Conservation (phyloP, 1,140 invertebrate genomes). For the Pachyrhynchus sulphureomaculatus region DNA sequence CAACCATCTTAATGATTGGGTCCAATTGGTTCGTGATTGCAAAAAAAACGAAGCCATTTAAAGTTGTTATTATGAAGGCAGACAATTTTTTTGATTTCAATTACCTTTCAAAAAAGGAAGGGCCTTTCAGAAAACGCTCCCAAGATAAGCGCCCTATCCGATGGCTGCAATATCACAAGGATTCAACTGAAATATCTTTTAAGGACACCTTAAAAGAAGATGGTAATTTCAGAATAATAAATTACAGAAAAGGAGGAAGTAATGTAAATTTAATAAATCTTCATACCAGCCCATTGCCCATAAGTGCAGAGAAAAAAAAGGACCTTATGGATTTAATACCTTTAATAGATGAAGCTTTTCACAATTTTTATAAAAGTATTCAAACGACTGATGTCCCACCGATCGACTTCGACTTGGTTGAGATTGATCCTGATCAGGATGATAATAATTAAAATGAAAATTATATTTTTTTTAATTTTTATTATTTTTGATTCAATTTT, state of each 20-base stretch:
- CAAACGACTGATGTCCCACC: background rate
- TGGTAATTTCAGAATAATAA: background rate
- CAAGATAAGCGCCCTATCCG: background rate
- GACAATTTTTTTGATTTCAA: constrained; percentile 3
- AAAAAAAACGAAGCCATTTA: constrained; percentile 9
- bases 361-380: background rate
- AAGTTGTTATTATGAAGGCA: constrained; percentile 14
- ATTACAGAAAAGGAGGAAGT: background rate
- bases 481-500: too few species aligned
- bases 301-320: background rate
- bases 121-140: background rate
- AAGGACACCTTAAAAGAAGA: background rate
- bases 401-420: background rate
- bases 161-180: background rate
- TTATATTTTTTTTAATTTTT: too few species aligned
- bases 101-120: background rate
- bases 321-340: background rate
- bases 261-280: background rate
- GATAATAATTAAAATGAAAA: too few species aligned
- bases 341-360: background rate
- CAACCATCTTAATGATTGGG: background rate
- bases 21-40: background rate
- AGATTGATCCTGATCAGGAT: background rate
- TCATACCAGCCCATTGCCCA: background rate
- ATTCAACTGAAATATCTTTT: background rate